A percentile compares a stretch with the other conserved stretches of the same genome.
phyloP scores from a whole-genome alignment of 2,888 invertebrate species.

The Erebia aethiops region DNA sequence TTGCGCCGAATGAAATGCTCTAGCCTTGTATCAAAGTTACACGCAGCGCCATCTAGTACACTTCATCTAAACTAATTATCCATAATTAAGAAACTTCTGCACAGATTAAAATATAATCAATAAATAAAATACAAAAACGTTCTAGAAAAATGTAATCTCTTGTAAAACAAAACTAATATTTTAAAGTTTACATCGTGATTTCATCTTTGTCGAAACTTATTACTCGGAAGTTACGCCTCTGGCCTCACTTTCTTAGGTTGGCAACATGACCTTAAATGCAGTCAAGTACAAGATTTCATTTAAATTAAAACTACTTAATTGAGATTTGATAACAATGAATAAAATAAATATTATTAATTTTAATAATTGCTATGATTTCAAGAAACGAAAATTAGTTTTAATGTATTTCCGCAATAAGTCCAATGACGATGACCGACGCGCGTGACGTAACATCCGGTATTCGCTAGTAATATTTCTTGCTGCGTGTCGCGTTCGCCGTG shows the following conservation, averaged over 20 bases:
- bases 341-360: background rate
- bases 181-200: too few relatives aligned
- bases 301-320: background rate
- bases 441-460: slow-evolving; percentile 44
- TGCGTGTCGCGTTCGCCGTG: slow-evolving; percentile 33
- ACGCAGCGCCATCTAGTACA: slow-evolving; percentile 4
- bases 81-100: background rate
- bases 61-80: background rate
- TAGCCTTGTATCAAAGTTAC: background rate
- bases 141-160: too few relatives aligned
- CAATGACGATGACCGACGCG: background rate
- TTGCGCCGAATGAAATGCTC: background rate
- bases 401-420: background rate
- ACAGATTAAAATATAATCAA: background rate
- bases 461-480: slow-evolving; percentile 34
- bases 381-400: background rate
- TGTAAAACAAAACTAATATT: background rate
- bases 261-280: background rate
- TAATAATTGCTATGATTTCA: background rate
- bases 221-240: background rate
- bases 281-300: background rate
- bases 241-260: background rate
- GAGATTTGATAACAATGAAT: background rate
- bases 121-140: background rate
- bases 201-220: background rate